These are phyloP conservation scores for Phaedon cochleariae DNA, from an alignment of 2,888 invertebrate species.

Conservation along the genomic window DNA sequence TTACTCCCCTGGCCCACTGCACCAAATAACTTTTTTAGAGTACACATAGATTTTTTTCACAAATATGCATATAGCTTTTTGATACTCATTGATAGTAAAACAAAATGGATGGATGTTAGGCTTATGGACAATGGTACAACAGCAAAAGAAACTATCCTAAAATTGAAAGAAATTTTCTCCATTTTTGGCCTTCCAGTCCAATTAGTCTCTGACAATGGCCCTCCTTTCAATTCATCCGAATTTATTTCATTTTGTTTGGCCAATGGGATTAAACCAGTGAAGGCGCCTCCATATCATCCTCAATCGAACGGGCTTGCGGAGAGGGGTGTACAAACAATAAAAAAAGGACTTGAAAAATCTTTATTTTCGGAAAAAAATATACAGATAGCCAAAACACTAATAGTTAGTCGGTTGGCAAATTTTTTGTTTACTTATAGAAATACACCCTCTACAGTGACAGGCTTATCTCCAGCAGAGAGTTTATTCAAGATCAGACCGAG, in stretches of 20 bases:
- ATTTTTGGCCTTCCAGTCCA: slow-evolving; percentile 38
- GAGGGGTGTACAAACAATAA: slow-evolving; percentile 38
- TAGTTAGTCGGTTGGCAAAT: no score
- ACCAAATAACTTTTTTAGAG: slow-evolving; percentile 26
- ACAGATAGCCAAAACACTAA: no score
- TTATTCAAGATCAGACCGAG: no score
- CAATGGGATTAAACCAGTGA: slow-evolving; percentile 42
- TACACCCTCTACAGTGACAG: no score
- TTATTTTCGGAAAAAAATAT: no score
- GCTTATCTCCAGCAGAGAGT: no score
- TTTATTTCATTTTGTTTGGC: slow-evolving; percentile 39
- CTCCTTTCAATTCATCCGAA: slow-evolving; percentile 37
- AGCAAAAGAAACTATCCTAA: not conserved
- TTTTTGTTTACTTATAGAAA: no score
- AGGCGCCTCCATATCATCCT: slow-evolving; percentile 41
- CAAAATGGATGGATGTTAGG: slow-evolving; percentile 43
- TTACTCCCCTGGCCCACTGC: not conserved
- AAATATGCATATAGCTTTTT: slow-evolving; percentile 23
- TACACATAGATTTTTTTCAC: slow-evolving; percentile 34
- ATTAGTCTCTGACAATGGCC: slow-evolving; percentile 44
- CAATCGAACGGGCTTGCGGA: slow-evolving; percentile 41
- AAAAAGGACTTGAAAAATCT: slow-evolving; percentile 32
- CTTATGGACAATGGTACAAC: slow-evolving; percentile 27
- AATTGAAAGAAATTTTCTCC: slow-evolving; percentile 31
- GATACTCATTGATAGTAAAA: slow-evolving; percentile 35